Base-by-base conservation (phyloP, 2,797 vertebrate species). In the Lepus townsendii region DNA sequence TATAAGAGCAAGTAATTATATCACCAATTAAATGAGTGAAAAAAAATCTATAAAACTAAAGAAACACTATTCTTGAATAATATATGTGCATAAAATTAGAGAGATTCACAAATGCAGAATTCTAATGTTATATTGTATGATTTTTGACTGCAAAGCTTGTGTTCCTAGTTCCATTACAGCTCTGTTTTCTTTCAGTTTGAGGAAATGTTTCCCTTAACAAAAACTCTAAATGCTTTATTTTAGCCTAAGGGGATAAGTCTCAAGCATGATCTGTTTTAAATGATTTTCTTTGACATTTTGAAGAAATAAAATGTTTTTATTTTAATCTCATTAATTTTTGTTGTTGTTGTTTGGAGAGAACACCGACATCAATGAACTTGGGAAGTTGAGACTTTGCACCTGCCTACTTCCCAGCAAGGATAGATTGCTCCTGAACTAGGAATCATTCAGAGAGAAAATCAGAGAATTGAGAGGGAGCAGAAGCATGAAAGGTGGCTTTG, bases 151-250 rank as follows among this genome's bases (percentile, higher is more conserved):
- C 62, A 77, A 86, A 78, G 77, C 57, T 77, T 60, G 72, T 5
- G 13, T 87, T 96, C 77, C 13, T 71, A 85, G 88, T 96, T 96
- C 93, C 69, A 90, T 95, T 96, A 77, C 42, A 86, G 86, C 62
- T 97, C 96, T 96, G 96, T 93, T 97, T 97, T 83, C 95, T 78
- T 96, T 97, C 96, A 94, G 78, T 92, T 80, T 62, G 88, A 93
- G 92, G 93, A 95, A 96, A 84, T 95, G 85, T 96, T 97, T 96
- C 86, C 83, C 90, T 97, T 96, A 96, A 90, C 73, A 69, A 91
- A 95, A 96, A 88, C 52, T 85, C 88, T 63, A 86, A 96, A 97
- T 94, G 92, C 86, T 94, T 96, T 93, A 95, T 96, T 96, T 94
- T 90, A 95, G 95, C 88, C 92, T 76, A 82, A 93, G 96, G 96